Evolutionary conservation across 2,113 vertebrate species (phyloP).

Genomic region (Gopherus evgoodei): DNA sequence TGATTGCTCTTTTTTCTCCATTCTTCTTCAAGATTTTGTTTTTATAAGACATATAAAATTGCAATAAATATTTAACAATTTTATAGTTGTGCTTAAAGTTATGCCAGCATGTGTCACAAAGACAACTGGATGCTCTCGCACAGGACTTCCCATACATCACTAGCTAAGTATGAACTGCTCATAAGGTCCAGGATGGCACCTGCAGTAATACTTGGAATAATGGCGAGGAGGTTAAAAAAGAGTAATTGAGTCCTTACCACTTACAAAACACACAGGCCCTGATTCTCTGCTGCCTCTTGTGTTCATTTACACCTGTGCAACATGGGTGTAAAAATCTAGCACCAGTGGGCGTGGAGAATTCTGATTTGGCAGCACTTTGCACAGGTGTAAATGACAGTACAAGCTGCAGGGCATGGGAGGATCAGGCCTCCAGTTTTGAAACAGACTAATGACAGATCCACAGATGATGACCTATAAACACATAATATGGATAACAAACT

Average conservation of each 20-base stretch:
- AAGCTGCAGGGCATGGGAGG: not conserved
- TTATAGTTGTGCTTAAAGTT: not conserved
- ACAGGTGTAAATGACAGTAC: not conserved
- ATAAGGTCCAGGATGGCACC: not conserved
- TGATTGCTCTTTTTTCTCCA: conserved; percentile 37
- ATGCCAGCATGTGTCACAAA: not conserved
- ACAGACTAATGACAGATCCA: not conserved
- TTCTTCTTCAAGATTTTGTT: not conserved
- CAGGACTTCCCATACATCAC: not conserved
- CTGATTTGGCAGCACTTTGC: not conserved
- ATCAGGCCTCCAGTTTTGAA: not conserved
- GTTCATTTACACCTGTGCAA: not conserved
- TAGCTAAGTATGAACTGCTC: not conserved
- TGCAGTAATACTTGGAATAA: rapidly evolving
- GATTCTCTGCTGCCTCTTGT: not conserved
- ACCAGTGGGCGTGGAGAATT: not conserved
- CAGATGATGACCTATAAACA: not conserved
- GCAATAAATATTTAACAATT: conserved; percentile 36
- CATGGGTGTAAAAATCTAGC: not conserved
- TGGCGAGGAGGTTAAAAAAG: not conserved
- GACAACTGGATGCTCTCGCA: not conserved
- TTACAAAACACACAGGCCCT: not conserved
- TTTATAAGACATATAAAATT: conserved; percentile 27
- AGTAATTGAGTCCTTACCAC: not conserved
- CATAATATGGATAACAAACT: not conserved